Evolutionary conservation across 2,113 vertebrate species (phyloP).

Genomic region (Percina caprodes): DNA sequence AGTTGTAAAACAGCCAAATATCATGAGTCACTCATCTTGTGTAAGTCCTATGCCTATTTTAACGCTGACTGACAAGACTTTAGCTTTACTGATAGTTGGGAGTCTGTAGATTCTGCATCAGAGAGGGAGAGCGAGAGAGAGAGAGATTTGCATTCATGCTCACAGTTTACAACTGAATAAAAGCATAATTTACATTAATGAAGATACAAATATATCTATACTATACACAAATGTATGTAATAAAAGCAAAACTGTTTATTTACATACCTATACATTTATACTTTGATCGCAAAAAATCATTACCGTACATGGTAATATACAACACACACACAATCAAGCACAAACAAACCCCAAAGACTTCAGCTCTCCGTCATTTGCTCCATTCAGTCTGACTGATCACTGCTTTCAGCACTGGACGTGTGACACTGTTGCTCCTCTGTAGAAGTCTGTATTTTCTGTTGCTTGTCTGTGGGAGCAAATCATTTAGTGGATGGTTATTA

Average conservation of each 20-base stretch:
- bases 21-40: not conserved
- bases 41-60: not conserved
- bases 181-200: not conserved
- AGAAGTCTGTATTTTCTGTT: slow-evolving; percentile 5
- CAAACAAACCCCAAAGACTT: not conserved
- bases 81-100: not conserved
- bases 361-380: not conserved
- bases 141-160: not conserved
- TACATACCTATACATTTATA: not conserved
- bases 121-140: slow-evolving; percentile 19
- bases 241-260: not conserved
- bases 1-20: not conserved
- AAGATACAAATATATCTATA: not conserved
- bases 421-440: not conserved
- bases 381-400: not conserved
- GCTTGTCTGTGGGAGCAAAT: slow-evolving; percentile 15
- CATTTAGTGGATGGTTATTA: slow-evolving; percentile 16
- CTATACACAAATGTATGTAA: not conserved
- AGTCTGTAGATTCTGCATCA: slow-evolving; percentile 1
- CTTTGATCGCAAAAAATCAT: not conserved
- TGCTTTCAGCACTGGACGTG: not conserved
- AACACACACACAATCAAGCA: not conserved
- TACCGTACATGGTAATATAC: not conserved
- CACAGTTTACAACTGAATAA: not conserved
- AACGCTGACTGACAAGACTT: not conserved